A percentile compares a stretch with the other conserved stretches of the same genome.
Conservation (phyloP, 2,797 vertebrate genomes). For the Numenius phaeopus region DNA sequence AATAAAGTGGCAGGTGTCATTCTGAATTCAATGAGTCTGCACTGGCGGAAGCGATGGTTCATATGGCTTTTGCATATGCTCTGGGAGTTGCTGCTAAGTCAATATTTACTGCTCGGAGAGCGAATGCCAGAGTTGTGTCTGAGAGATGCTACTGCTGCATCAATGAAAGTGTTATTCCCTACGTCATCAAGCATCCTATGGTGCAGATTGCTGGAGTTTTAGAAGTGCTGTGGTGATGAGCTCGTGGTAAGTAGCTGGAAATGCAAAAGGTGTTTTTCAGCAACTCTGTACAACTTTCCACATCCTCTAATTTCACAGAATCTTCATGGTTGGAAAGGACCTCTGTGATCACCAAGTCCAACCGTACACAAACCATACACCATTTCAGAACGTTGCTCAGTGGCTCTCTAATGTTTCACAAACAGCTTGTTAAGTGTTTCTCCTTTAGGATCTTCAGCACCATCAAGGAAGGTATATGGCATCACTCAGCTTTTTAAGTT, state of each 20-base stretch:
- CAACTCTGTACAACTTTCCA: not conserved
- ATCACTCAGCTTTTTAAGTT: not conserved
- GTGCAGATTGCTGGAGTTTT: constrained; percentile 59
- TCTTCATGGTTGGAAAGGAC: no score
- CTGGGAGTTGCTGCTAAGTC: constrained; percentile 26
- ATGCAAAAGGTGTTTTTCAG: constrained; percentile 42
- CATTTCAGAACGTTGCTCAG: not conserved
- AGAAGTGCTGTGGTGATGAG: constrained; percentile 33
- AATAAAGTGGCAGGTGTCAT: constrained; percentile 26
- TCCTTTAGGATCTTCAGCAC: constrained; percentile 16
- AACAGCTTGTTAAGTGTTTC: not conserved
- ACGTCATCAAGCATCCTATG: not conserved
- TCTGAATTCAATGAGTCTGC: not conserved
- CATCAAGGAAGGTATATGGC: not conserved
- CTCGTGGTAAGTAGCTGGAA: constrained; percentile 43
- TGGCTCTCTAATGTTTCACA: not conserved
- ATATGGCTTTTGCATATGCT: not conserved
- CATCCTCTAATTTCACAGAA: not conserved
- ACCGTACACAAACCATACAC: no score
- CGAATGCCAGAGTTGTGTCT: constrained; percentile 9
- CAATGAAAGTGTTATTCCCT: constrained; percentile 47
- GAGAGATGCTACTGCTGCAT: constrained; percentile 30
- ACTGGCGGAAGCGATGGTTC: not conserved
- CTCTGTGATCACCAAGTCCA: no score
- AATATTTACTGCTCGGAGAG: constrained; percentile 36